Evolutionary conservation across 2,113 vertebrate genomes (phyloP), one percentile per base, ranked within the genome.

Genomic region (Hipposideros armiger): DNA sequence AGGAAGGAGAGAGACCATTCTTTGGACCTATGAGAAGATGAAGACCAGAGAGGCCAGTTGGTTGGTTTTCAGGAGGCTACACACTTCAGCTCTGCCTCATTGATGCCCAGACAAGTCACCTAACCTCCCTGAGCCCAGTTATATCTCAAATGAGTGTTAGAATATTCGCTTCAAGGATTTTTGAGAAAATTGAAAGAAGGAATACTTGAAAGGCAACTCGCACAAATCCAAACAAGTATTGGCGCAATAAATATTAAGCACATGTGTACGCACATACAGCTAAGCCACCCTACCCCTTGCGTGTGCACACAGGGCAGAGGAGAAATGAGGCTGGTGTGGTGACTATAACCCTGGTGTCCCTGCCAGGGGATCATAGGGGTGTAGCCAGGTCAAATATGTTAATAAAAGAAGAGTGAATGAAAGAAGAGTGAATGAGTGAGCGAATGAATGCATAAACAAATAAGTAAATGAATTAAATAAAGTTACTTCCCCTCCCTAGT

Each of bases 141-240:
- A 17, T 16, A 28, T 84, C 36, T 47, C 76, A 87, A 72, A 84
- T 60, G 11, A 89, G 28, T 17, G 4, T 78, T 80, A 45, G 26
- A 62, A 62, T 77, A 87, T 83, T 87, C 87, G 45, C 11, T 87
- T 81, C 64, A 67, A 94, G 56, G 7, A 56, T 28, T 62, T 93
- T 94, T 93, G 22, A 92, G 24, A 90, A 58, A 11, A 90, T 66
- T 45, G 20, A 81, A 76, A 67, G 52, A 81, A 54, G 28, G 24
- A 87, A 45, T 11, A 5, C 9, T 85, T 90, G n/a, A 60, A 92
- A 87, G 45, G 30, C 26, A 84, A 91, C 86, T 40, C 72, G n/a
- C 22, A 83, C 7, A 93, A 67, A 67, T 20, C 22, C 26, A 92
- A 50, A 80, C 60, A 4, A 64, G 52, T 22, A 16, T 28, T 11